Percentiles rank a stretch among this genome's conserved stretches.
Evolutionary conservation across 2,888 invertebrate species (phyloP).

Genomic region (Gymnosoma rotundatum): DNA sequence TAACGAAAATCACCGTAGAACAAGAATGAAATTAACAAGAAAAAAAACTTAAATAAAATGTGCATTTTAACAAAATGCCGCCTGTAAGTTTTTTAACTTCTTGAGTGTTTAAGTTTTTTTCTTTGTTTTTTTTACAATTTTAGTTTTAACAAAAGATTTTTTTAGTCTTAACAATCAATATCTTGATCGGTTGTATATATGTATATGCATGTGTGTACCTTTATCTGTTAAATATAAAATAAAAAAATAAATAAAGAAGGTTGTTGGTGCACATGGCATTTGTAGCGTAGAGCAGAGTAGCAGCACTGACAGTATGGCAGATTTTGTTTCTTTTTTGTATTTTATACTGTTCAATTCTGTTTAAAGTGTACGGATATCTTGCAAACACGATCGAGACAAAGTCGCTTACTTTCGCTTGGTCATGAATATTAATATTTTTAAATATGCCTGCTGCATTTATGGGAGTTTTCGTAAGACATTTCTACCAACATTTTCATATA

Average conservation of each 20-base stretch:
- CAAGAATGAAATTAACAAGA: constrained; percentile 11
- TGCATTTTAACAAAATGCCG: constrained; percentile 60
- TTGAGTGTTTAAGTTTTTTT: neutral
- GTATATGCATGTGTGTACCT: neutral
- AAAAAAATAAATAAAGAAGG: constrained; percentile 6
- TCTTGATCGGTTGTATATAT: constrained; percentile 53
- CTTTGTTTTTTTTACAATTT: constrained; percentile 14
- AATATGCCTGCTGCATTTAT: constrained; percentile 67
- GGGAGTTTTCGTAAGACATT: constrained; percentile 35
- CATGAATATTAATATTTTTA: constrained; percentile 77
- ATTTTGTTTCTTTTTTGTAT: constrained; percentile 19
- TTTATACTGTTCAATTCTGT: constrained; percentile 51
- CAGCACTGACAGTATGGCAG: constrained; percentile 20
- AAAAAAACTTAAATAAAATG: constrained; percentile 45
- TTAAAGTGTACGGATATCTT: constrained; percentile 55
- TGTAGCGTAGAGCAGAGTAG: constrained; percentile 19
- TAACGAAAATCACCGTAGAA: constrained; percentile 44
- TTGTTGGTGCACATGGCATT: constrained; percentile 36
- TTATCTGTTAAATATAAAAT: constrained; percentile 18
- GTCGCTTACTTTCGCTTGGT: constrained; percentile 74
- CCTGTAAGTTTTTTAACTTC: constrained; percentile 50
- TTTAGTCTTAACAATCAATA: constrained; percentile 59
- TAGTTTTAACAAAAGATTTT: constrained; percentile 52
- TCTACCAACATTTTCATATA: constrained; percentile 1
- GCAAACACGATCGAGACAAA: constrained; percentile 70